These are phyloP conservation scores for Odontomyia ornata DNA, from an alignment of 2,888 invertebrate genomes.

Conservation along the genomic window DNA sequence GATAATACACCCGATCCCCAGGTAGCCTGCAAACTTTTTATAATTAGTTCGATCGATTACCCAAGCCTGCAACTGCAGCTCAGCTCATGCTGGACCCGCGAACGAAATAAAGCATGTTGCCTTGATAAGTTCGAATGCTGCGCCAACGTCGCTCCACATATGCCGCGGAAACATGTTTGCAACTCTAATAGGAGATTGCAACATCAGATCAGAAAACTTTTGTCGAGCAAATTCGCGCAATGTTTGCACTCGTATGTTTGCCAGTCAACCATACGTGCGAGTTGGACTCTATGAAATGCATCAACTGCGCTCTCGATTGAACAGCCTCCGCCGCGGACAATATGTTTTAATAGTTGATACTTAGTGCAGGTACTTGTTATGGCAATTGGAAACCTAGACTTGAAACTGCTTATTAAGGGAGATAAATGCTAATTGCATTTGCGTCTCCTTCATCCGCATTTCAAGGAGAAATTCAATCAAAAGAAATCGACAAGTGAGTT, in stretches of 20 bases:
- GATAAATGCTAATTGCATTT: slow-evolving; percentile 1
- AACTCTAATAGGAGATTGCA: slow-evolving; percentile 16
- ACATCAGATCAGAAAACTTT: slow-evolving; percentile 11
- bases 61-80: not conserved
- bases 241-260: no score
- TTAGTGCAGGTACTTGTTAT: not conserved
- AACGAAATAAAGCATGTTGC: not conserved
- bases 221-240: not conserved
- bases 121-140: not conserved
- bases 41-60: slow-evolving; percentile 12
- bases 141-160: not conserved
- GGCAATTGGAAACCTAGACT: not conserved
- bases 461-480: slow-evolving; percentile 1
- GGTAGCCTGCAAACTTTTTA: not conserved
- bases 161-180: not conserved
- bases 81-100: not conserved
- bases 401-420: slow-evolving; percentile 11
- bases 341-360: not conserved
- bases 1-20: slow-evolving; percentile 5
- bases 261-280: no score
- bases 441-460: not conserved
- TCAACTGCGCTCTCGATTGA: not conserved
- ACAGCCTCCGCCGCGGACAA: not conserved
- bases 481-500: no score
- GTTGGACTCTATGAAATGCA: no score